Evolutionary conservation across 2,113 vertebrate species (phyloP).

Genomic region (Notothenia coriiceps): DNA sequence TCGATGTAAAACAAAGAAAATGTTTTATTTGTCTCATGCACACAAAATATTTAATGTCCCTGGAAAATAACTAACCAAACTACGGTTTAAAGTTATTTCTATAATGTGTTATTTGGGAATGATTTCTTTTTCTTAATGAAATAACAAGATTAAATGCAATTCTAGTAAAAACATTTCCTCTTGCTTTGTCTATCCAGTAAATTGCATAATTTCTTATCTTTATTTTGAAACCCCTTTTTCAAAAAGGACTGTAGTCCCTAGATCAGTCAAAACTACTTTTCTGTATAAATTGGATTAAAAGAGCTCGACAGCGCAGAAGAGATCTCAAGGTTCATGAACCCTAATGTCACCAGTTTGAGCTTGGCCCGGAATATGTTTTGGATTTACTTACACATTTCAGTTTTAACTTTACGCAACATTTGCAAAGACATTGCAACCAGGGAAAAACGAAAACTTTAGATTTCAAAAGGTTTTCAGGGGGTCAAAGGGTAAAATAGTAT

Average conservation of each 20-base stretch:
- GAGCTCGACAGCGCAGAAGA: background rate
- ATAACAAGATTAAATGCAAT: background rate
- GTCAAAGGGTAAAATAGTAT: background rate
- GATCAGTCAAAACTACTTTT: background rate
- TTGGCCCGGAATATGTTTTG: background rate
- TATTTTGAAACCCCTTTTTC: background rate
- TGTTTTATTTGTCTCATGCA: slow-evolving; percentile 11
- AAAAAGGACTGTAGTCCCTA: background rate
- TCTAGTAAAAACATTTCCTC: background rate
- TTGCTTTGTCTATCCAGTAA: background rate
- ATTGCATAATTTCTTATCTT: background rate
- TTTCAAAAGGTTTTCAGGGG: background rate
- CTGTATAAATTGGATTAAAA: background rate
- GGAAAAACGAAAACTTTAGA: background rate
- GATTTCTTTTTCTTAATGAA: background rate
- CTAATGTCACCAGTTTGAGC: background rate
- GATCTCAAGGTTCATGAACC: background rate
- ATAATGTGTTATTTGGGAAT: background rate
- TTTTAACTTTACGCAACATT: background rate
- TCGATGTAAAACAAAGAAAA: background rate
- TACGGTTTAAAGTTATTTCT: background rate
- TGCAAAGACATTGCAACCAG: background rate
- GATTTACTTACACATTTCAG: background rate
- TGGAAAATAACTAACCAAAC: slow-evolving; percentile 4
- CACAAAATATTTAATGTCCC: background rate